Percentiles rank a stretch among this genome's conserved stretches.
phyloP scores from a whole-genome alignment of 2,888 invertebrate genomes.

The Limnephilus marmoratus region DNA sequence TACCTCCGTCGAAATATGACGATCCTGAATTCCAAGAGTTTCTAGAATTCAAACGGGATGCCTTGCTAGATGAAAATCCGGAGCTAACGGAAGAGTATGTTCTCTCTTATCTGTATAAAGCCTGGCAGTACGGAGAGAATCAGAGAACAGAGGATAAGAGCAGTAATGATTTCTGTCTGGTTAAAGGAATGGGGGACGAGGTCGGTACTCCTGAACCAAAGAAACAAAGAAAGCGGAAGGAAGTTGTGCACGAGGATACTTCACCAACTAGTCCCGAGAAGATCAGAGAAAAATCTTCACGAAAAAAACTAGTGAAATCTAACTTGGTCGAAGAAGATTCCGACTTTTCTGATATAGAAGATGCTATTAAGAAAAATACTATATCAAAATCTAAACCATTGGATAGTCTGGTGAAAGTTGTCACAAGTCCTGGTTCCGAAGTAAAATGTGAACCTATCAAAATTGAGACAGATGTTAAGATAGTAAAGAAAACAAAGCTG shows the following conservation, averaged over 20 bases:
- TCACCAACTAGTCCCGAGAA: constrained; percentile 54
- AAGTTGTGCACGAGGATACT: constrained; percentile 58
- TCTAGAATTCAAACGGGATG: constrained; percentile 74
- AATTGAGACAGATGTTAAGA: constrained; percentile 24
- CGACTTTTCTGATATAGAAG: constrained; percentile 71
- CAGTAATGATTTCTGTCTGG: constrained; percentile 68
- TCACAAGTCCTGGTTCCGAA: neutral
- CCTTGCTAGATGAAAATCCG: constrained; percentile 75
- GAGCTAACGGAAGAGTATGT: constrained; percentile 74
- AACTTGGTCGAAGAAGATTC: constrained; percentile 72
- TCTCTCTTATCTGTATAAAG: constrained; percentile 73
- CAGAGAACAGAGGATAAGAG: constrained; percentile 70
- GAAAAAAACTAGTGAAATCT: constrained; percentile 70
- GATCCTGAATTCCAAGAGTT: constrained; percentile 75
- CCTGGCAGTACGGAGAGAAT: constrained; percentile 74
- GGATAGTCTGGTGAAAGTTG: constrained; percentile 11
- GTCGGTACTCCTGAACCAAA: constrained; percentile 60
- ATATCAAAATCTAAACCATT: neutral
- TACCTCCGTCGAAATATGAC: constrained; percentile 68
- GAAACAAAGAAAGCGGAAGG: constrained; percentile 62
- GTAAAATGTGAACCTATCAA: neutral
- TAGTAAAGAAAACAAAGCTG: constrained; percentile 30
- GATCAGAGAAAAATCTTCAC: constrained; percentile 72
- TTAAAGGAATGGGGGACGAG: constrained; percentile 69
- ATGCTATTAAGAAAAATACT: constrained; percentile 24